Conservation (phyloP, 2,797 vertebrate species). For the Cacajao melanocephalus region DNA sequence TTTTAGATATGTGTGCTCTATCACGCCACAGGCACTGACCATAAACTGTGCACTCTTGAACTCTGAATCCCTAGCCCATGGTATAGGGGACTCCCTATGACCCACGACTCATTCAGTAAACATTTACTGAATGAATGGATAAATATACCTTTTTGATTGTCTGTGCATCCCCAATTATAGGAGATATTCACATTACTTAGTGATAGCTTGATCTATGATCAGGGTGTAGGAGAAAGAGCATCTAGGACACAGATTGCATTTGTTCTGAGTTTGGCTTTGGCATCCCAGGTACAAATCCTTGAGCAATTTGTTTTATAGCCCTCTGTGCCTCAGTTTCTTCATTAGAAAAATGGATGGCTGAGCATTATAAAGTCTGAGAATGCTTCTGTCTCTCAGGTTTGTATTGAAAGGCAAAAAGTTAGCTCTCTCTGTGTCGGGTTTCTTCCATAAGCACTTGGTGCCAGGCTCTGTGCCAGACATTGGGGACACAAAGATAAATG, state of each 20-base stretch:
- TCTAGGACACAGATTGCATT: too few relatives aligned
- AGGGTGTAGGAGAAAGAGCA: background rate
- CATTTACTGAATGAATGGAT: background rate
- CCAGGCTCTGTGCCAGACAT: background rate
- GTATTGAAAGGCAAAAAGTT: background rate
- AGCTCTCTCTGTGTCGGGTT: background rate
- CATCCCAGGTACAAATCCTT: background rate
- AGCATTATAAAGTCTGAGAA: background rate
- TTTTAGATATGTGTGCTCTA: background rate
- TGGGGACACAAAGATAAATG: background rate
- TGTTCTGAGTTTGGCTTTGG: background rate
- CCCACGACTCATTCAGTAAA: background rate
- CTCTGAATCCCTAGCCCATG: background rate
- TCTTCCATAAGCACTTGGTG: background rate
- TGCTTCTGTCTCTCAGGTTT: background rate
- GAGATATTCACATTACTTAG: background rate
- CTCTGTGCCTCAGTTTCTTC: background rate
- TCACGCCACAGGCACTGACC: background rate
- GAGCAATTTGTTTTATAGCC: background rate
- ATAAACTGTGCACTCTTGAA: background rate
- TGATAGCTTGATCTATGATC: background rate
- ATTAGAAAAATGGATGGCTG: background rate
- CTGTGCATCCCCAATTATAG: background rate
- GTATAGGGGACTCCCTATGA: background rate
- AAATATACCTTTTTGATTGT: background rate